These are phyloP conservation scores for Scyliorhinus canicula DNA, from an alignment of 2,797 vertebrate genomes.

Conservation along the genomic window DNA sequence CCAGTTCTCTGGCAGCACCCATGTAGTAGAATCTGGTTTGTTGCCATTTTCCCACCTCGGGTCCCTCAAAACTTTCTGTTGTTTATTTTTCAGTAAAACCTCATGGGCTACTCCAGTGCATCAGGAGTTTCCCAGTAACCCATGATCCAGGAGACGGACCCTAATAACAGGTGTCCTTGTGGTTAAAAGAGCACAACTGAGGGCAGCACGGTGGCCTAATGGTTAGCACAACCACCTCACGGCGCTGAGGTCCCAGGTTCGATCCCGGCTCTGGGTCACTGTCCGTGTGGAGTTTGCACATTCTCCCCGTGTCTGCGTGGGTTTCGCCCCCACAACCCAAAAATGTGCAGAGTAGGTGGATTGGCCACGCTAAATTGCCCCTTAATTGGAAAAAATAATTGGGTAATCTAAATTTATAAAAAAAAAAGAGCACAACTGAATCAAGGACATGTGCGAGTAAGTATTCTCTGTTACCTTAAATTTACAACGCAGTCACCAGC, in stretches of 20 bases:
- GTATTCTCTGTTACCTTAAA: constrained; percentile 5
- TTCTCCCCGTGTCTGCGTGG: too few species aligned
- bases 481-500: background rate
- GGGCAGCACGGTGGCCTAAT: too few species aligned
- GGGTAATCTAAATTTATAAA: too few species aligned
- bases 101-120: background rate
- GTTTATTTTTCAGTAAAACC: background rate
- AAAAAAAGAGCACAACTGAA: background rate
- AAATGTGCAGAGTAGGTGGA: too few species aligned
- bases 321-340: too few species aligned
- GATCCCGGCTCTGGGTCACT: too few species aligned
- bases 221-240: too few species aligned
- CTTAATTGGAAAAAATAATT: too few species aligned
- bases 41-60: background rate
- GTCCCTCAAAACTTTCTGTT: background rate
- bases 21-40: background rate
- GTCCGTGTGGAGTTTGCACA: too few species aligned
- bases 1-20: background rate
- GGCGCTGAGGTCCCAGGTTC: too few species aligned
- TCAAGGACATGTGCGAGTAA: background rate
- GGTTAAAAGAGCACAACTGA: background rate
- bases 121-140: background rate
- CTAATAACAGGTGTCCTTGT: background rate
- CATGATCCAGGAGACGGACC: background rate
- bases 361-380: too few species aligned